Conservation (phyloP, 2,797 vertebrate species). For the Artibeus jamaicensis region DNA sequence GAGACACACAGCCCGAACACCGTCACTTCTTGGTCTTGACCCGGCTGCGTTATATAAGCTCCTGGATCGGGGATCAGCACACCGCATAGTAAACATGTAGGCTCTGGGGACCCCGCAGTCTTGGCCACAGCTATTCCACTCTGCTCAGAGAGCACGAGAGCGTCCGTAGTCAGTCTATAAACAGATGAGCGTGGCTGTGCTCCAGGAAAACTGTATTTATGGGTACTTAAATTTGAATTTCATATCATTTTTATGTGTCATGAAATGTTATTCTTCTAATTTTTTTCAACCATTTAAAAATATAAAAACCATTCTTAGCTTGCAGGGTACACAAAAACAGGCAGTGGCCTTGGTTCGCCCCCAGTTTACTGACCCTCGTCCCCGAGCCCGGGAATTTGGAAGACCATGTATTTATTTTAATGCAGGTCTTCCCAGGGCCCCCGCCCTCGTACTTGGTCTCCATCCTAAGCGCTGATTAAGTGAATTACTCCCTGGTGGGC, state of each 20-base stretch:
- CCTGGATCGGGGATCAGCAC: background rate
- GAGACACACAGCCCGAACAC: too few species aligned
- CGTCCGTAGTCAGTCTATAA: background rate
- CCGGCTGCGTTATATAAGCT: background rate
- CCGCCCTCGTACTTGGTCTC: background rate
- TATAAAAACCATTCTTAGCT: constrained; percentile 47
- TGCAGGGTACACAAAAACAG: background rate
- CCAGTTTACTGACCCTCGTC: background rate
- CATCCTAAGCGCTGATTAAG: background rate
- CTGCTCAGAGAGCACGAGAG: background rate
- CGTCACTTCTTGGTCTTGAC: background rate
- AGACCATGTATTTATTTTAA: background rate
- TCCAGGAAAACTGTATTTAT: constrained; percentile 54
- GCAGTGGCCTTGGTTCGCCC: background rate
- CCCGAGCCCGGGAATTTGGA: background rate
- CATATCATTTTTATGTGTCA: constrained; percentile 58
- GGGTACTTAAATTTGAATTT: constrained; percentile 69
- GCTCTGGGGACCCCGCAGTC: background rate
- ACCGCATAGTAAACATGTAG: background rate
- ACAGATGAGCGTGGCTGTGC: constrained; percentile 1
- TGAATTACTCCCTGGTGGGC: background rate
- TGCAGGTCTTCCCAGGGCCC: background rate
- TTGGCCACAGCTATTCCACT: background rate
- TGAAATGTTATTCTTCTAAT: constrained; percentile 56
- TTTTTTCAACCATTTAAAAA: constrained; percentile 50